Percentiles rank a stretch among this genome's conserved stretches.
Conservation (phyloP, 1,140 invertebrate species). For the Stegodyphus dumicola region DNA sequence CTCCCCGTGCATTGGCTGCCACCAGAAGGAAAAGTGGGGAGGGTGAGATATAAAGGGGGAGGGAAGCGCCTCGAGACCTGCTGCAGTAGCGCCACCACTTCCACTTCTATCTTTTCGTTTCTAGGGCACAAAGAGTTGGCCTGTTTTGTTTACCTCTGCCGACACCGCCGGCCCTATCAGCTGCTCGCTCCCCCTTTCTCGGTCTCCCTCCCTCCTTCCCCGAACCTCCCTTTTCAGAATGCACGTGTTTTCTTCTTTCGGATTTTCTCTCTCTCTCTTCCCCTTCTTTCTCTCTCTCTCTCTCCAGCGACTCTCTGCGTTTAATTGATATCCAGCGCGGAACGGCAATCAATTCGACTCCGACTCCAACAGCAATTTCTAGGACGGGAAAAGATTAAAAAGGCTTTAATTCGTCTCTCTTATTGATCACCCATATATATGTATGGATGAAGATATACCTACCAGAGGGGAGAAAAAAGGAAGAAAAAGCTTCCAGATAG, state of each 20-base stretch:
- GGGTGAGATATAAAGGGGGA: not conserved
- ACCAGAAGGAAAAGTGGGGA: constrained; percentile 5
- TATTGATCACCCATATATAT: constrained; percentile 42
- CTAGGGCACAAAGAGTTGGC: constrained; percentile 62
- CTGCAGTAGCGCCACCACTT: constrained; percentile 47
- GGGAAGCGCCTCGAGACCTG: constrained; percentile 48
- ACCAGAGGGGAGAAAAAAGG: too few species aligned
- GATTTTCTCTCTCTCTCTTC: constrained; percentile 45
- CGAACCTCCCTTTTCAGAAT: constrained; percentile 52
- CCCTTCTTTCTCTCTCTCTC: constrained; percentile 21
- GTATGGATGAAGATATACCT: not conserved
- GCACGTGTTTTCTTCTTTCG: constrained; percentile 60
- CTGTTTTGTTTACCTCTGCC: constrained; percentile 62
- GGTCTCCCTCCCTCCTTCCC: not conserved
- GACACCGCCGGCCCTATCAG: constrained; percentile 59
- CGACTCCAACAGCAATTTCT: constrained; percentile 51
- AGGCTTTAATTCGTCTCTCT: constrained; percentile 57
- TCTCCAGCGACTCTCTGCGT: constrained; percentile 27
- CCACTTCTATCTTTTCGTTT: constrained; percentile 50
- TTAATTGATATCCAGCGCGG: constrained; percentile 59
- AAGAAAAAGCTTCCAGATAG: too few species aligned
- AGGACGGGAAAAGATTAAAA: constrained; percentile 55
- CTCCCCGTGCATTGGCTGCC: constrained; percentile 56
- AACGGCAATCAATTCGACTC: constrained; percentile 54
- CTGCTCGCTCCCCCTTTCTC: constrained; percentile 32